Percentiles rank a stretch among this genome's conserved stretches.
phyloP scores from a whole-genome alignment of 1,140 invertebrate species.

The Diorhabda carinulata region DNA sequence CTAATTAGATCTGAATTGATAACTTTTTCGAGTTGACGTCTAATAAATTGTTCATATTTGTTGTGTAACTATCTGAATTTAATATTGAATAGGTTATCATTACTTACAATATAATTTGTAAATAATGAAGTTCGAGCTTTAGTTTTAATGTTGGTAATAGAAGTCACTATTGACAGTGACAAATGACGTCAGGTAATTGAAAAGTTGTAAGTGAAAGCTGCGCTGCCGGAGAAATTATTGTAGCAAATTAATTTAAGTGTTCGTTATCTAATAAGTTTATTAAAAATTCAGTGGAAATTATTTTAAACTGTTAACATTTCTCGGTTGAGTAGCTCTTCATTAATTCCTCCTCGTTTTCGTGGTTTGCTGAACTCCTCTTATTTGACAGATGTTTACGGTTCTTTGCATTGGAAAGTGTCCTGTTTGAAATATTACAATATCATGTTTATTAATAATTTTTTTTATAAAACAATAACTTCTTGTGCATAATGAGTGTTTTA shows the following conservation, averaged over 20 bases:
- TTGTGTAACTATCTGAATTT: no score
- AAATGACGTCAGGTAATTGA: not conserved
- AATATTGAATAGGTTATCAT: no score
- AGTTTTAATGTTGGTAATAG: not conserved
- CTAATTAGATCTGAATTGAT: no score
- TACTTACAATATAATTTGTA: no score
- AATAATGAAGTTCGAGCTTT: no score
- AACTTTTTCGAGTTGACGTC: no score
- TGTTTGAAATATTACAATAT: not conserved
- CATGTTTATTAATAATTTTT: constrained; percentile 11
- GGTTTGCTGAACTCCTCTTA: not conserved
- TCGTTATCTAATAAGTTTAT: not conserved
- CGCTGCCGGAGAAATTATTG: not conserved
- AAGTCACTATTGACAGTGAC: not conserved
- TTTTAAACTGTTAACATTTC: not conserved
- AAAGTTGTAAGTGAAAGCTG: not conserved
- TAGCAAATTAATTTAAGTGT: not conserved
- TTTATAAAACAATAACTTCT: constrained; percentile 3
- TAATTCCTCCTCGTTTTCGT: not conserved
- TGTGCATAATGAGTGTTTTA: constrained; percentile 15
- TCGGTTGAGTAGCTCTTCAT: constrained; percentile 3
- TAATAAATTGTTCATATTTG: no score
- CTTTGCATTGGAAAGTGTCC: constrained; percentile 1
- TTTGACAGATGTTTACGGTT: constrained; percentile 13
- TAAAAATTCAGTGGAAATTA: not conserved